A percentile compares a stretch with the other conserved stretches of the same genome.
phyloP scores from a whole-genome alignment of 1,140 invertebrate species.

The Nilaparvata lugens region DNA sequence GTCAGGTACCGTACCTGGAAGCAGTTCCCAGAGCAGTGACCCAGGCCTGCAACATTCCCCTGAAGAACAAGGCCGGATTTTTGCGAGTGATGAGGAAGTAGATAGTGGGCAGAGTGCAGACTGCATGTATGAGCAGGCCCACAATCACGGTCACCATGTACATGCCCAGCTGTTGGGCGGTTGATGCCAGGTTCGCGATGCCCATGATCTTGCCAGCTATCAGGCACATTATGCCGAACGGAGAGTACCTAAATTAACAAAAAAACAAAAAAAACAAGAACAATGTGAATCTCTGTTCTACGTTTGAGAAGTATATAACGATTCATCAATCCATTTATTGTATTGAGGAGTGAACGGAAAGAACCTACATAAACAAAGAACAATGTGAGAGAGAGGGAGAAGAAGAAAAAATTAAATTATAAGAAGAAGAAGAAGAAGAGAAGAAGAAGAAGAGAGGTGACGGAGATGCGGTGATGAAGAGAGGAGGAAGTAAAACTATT shows the following conservation, averaged over 20 bases:
- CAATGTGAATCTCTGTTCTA: neutral
- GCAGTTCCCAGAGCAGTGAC: conserved; percentile 58
- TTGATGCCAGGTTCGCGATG: conserved; percentile 48
- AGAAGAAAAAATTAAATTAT: too few species aligned
- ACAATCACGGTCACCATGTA: conserved; percentile 55
- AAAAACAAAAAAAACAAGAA: neutral
- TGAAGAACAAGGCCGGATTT: conserved; percentile 53
- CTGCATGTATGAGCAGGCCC: conserved; percentile 53
- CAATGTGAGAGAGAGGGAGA: too few species aligned
- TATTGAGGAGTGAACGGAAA: too few species aligned
- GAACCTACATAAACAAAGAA: too few species aligned
- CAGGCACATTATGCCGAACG: conserved; percentile 58
- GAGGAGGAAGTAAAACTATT: too few species aligned
- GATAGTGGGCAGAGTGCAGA: conserved; percentile 51
- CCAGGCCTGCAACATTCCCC: conserved; percentile 51
- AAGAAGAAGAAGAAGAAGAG: too few species aligned
- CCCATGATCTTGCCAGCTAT: conserved; percentile 57
- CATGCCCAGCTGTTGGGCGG: conserved; percentile 50
- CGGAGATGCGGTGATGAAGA: too few species aligned
- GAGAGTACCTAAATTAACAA: conserved; percentile 47
- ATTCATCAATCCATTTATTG: too few species aligned
- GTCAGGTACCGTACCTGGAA: conserved; percentile 52
- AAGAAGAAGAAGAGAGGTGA: too few species aligned
- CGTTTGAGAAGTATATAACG: too few species aligned
- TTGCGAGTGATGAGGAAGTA: conserved; percentile 50